Base-by-base conservation (phyloP, 1,140 invertebrate species). In the Panulirus ornatus region DNA sequence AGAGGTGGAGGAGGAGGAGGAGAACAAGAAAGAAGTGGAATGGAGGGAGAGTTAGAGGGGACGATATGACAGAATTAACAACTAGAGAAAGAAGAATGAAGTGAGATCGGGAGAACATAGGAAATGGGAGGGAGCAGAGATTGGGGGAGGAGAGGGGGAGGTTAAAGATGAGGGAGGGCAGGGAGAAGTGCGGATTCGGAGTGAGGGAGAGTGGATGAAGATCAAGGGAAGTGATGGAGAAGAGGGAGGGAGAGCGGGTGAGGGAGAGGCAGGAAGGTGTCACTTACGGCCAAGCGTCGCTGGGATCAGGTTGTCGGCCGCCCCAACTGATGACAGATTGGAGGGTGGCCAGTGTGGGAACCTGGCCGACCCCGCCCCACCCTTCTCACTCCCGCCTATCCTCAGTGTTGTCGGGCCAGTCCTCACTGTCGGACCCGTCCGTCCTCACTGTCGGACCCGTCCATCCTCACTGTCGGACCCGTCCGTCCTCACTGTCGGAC, bases 211-310 rank as follows among this genome's bases (percentile, higher is more conserved):
- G 2, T 19, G 19, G 30, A 22, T 16, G 75, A 19, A 38, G n/a
- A 27, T 11, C 9, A 14, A 47, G 36, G 75, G 44, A 27, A 78
- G 27, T 14, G 75, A 78, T 14, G 51, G 76, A 36, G 40, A 81
- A 36, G 51, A 34, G 51, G 19, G 47, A n/a, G 27, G 47, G 66
- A 66, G 19, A 42, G 3, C 22, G 27, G 58, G n/a, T 22, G 54
- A n/a, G 27, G 27, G 81, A 34, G 81, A 63, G 81, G 44, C 81
- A 83, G 81, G 81, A 83, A 83, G 81, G 81, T 83, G 22, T 83
- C 81, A 83, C 81, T 83, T 83, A 66, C 58, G 51, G 54, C 11
- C 51, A 11, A 36, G 81, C 36, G 81, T 58, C 51, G 81, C 36
- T 8, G 81, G 27, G 81, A 63, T 58, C 51, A 83, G 22, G 81